Evolutionary conservation across 2,888 invertebrate genomes (phyloP), one percentile per base, ranked within the genome.

Genomic region (Torymus texanus): DNA sequence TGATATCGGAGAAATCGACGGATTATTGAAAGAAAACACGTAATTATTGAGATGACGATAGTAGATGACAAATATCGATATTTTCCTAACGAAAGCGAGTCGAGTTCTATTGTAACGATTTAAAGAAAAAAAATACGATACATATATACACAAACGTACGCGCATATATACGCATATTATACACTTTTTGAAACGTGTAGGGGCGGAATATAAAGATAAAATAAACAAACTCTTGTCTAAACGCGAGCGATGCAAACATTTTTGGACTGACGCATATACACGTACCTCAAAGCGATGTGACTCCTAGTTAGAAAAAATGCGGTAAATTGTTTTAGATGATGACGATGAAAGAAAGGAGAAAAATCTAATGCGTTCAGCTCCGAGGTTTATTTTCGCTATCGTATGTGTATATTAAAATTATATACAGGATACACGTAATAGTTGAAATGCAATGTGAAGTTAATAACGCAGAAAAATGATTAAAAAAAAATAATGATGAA

Each of bases 261-360:
- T 87, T 87, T 81, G 81, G 85, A 87, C 87, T 86, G 86, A 88
- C 84, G 85, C 86, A 87, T 89, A 81, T 81, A 79, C 63, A 89
- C 88, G 89, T 90, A 90, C 90, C 89, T 89, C 88, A 88, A 85
- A 90, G 88, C 87, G 88, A 89, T 87, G 86, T 83, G 86, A 90
- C 86, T 89, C 86, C 85, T 89, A 89, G 88, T 82, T 88, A 85
- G 87, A 73, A 78, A 72, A 74, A 78, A 78, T 78, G 70, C 72
- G 56, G 74, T 82, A 78, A 81, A 65, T 81, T 81, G 81, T 81
- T 81, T 81, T 81, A 81, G 77, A 66, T 29, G 68, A 71, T 80
- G 78, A 82, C 80, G 75, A 78, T 14, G 67, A 73, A 59, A 76
- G 51, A 75, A 67, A 78, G 66, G 65, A 61, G 56, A 66, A 83